Evolutionary conservation across 2,888 invertebrate genomes (phyloP).

Genomic region (Mythimna pallens): DNA sequence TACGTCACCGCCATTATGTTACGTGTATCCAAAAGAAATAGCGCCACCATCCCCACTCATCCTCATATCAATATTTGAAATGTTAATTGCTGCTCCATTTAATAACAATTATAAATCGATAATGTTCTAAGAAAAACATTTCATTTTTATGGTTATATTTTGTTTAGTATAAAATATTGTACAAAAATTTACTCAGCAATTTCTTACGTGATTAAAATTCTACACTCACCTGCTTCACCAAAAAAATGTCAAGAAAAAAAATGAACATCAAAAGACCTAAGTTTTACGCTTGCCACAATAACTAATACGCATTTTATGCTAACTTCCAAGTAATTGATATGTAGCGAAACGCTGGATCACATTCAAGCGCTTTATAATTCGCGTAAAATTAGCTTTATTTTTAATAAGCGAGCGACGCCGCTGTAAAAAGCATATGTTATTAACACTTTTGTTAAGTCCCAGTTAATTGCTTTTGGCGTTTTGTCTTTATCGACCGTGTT

Average conservation of each 20-base stretch:
- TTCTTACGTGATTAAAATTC: slow-evolving; percentile 1
- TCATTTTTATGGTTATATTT: too few relatives aligned
- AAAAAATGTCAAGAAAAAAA: background rate
- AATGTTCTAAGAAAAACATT: too few relatives aligned
- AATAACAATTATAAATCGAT: too few relatives aligned
- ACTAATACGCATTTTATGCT: slow-evolving; percentile 69
- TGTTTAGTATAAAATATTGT: too few relatives aligned
- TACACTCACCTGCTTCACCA: slow-evolving; percentile 4
- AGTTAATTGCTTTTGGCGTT: slow-evolving; percentile 46
- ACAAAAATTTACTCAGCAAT: too few relatives aligned
- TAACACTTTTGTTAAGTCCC: slow-evolving; percentile 41
- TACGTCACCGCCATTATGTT: too few relatives aligned
- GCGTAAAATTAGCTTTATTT: slow-evolving; percentile 66
- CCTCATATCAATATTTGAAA: too few relatives aligned
- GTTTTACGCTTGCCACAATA: slow-evolving; percentile 43
- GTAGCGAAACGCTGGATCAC: slow-evolving; percentile 45
- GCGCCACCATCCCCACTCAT: too few relatives aligned
- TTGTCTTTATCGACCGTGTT: slow-evolving; percentile 51
- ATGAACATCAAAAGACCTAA: slow-evolving; percentile 14
- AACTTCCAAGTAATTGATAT: slow-evolving; percentile 68
- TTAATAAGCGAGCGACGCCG: slow-evolving; percentile 28
- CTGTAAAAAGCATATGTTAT: slow-evolving; percentile 31
- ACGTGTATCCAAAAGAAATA: too few relatives aligned
- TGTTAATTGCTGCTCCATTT: too few relatives aligned
- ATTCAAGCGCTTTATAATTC: slow-evolving; percentile 68